Evolutionary conservation across 2,113 vertebrate species (phyloP), one percentile per base, ranked within the genome.

Genomic region (Boleophthalmus pectinirostris): DNA sequence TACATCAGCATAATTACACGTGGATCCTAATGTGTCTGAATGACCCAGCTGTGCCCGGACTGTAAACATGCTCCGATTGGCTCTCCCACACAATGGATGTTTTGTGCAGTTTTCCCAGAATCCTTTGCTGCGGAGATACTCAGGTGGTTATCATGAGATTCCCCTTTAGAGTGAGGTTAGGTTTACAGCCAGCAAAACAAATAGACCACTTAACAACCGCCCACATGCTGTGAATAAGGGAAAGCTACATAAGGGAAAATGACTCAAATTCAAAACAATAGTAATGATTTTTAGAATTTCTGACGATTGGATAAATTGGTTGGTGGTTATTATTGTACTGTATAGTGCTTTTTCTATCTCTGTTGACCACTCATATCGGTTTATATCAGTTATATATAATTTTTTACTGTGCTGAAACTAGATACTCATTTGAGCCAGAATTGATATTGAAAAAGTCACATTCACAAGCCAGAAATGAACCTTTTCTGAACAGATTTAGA

Each of bases 61-160:
- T 14, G 23, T 25, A 57, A 57, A 57, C 56, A 25, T 11, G 13
- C 21, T 57, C 56, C 5, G 21, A 57, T 24, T 23, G 53, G 53
- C 53, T 21, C 53, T 18, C 15, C 47, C 12, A 58, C 23, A 58
- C 56, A 58, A 58, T 58, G 56, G 23, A 13, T 1, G 23, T 58
- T 25, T 58, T 58, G 56, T 58, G 23, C 23, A 12, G 23, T 25
- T 58, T 15, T 58, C 56, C 56, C 56, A 58, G 56, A 58, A 25
- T 58, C 23, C 56, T 58, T 58, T 15, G 24, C 56, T 25, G 56
- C 23, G 4, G 56, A 58, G 56, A 58, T 13, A 13, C 56, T 58
- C 56, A 58, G 56, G 56, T 58, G 56, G 56, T 15, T 24, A 58
- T 58, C 56, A 58, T 58, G 56, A 58, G 56, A 25, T 58, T 25